phyloP scores from a whole-genome alignment of 2,797 vertebrate genomes.

The Graptemys geographica region DNA sequence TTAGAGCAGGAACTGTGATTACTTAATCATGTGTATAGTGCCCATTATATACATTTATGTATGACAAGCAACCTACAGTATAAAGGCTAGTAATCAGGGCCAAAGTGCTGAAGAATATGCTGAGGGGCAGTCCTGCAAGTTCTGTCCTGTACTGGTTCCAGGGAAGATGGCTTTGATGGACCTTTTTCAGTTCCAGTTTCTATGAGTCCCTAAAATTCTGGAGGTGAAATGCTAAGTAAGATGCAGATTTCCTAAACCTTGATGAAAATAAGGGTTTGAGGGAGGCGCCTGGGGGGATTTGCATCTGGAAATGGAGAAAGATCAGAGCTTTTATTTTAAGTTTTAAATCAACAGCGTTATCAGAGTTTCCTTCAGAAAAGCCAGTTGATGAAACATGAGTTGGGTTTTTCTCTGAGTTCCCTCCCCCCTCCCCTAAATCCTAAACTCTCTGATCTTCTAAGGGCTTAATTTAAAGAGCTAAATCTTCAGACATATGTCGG shows the following conservation, averaged over 20 bases:
- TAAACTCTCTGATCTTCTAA: constrained; percentile 21
- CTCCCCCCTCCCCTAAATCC: neutral
- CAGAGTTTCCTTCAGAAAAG: neutral
- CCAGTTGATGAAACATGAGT: neutral
- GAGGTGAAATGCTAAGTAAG: neutral
- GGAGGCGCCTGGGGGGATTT: neutral
- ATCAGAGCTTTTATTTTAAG: neutral
- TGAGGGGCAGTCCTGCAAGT: neutral
- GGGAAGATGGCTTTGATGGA: neutral
- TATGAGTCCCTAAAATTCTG: neutral
- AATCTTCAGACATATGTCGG: neutral
- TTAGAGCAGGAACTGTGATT: neutral
- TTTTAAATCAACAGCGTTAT: neutral
- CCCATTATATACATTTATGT: neutral
- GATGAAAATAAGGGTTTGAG: neutral
- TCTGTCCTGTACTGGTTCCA: neutral
- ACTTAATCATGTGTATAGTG: neutral
- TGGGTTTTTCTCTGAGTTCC: neutral
- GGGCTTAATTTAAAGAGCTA: neutral
- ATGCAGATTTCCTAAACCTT: neutral
- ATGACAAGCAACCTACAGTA: no score
- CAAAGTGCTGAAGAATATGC: neutral
- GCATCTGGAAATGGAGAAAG: neutral
- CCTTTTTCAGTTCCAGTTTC: neutral
- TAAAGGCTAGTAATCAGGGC: neutral